Percentiles rank a stretch among this genome's conserved stretches.
Evolutionary conservation across 2,888 invertebrate genomes (phyloP).

Genomic region (Nemurella pictetii): DNA sequence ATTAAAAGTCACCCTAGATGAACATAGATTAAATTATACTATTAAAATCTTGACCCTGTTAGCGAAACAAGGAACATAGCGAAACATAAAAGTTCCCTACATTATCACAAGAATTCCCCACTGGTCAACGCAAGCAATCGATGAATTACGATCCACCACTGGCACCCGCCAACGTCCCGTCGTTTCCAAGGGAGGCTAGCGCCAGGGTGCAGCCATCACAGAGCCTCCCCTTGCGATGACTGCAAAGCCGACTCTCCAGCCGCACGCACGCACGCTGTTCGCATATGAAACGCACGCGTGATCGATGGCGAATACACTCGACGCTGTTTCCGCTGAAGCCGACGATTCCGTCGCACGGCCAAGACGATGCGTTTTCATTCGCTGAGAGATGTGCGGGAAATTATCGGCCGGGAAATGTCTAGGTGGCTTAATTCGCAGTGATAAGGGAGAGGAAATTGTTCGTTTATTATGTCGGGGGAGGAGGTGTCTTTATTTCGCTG

Average conservation of each 20-base stretch:
- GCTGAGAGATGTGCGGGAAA: background rate
- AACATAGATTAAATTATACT: no score
- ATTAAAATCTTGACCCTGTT: no score
- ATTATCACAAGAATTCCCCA: no score
- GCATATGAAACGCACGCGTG: conserved; percentile 2
- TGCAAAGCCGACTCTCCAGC: background rate
- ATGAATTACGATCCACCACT: background rate
- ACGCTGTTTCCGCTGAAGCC: background rate
- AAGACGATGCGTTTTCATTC: background rate
- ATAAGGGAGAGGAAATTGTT: background rate
- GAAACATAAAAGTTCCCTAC: no score
- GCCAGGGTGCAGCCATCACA: no score
- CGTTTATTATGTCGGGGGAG: background rate
- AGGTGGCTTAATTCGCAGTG: background rate
- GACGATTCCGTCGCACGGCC: background rate
- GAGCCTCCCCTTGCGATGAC: background rate
- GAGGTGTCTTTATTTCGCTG: background rate
- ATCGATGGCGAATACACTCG: background rate
- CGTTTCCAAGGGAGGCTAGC: no score
- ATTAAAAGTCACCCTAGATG: no score
- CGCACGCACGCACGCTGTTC: background rate
- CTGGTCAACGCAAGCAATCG: no score
- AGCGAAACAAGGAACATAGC: no score
- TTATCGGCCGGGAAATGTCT: background rate
- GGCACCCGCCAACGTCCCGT: background rate